Percentiles rank a stretch among this genome's conserved stretches.
phyloP scores from a whole-genome alignment of 2,888 invertebrate species.

The Phragmatobia fuliginosa region DNA sequence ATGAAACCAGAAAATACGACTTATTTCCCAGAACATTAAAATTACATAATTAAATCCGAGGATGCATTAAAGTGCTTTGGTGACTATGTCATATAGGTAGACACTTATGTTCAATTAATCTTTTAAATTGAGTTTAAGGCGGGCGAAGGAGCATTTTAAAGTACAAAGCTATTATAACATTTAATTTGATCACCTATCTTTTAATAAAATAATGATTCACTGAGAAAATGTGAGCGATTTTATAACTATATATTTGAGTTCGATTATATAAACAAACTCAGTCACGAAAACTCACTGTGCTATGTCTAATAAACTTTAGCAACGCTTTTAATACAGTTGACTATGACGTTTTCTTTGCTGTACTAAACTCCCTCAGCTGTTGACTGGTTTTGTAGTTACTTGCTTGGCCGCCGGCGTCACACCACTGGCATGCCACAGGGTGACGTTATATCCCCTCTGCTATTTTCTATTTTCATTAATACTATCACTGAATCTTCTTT shows the following conservation, averaged over 20 bases:
- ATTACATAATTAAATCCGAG: slow-evolving; percentile 33
- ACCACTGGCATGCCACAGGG: too few relatives aligned
- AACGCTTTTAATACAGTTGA: too few relatives aligned
- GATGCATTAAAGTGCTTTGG: slow-evolving; percentile 40
- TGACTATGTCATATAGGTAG: slow-evolving; percentile 18
- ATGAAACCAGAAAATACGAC: slow-evolving; percentile 24
- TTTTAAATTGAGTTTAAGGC: slow-evolving; percentile 27
- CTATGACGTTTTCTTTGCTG: too few relatives aligned
- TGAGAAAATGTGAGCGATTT: neutral
- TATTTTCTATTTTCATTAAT: too few relatives aligned
- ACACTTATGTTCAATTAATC: slow-evolving; percentile 40
- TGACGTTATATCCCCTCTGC: too few relatives aligned
- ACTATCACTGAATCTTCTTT: too few relatives aligned
- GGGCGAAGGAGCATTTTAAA: slow-evolving; percentile 14
- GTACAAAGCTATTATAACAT: slow-evolving; percentile 1
- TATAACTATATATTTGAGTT: neutral
- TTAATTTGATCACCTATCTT: neutral
- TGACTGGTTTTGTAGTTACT: too few relatives aligned
- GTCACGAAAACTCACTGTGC: too few relatives aligned
- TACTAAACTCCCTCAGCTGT: too few relatives aligned
- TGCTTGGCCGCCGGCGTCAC: too few relatives aligned
- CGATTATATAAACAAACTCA: neutral
- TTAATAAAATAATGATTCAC: neutral
- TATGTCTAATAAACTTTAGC: too few relatives aligned
- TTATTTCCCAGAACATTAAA: slow-evolving; percentile 40